Evolutionary conservation across 2,113 vertebrate genomes (phyloP), one percentile per base, ranked within the genome.

Genomic region (Rhegmatorhina hoffmannsi): DNA sequence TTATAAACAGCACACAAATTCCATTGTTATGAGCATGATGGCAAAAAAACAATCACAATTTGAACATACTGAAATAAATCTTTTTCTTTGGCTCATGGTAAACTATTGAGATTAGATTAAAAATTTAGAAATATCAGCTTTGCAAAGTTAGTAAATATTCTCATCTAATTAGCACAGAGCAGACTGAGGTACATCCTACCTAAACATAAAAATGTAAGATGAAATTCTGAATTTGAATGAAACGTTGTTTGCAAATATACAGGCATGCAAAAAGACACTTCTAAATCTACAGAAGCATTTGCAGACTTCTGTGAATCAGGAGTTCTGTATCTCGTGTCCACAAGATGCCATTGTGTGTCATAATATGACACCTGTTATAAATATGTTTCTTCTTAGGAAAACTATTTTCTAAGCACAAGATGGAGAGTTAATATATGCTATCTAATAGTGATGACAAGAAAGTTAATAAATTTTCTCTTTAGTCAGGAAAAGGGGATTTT

Each of bases 321-420:
- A 78, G 16, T 31, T 83, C 49, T 56, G 31, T 49, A 44, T n/a
- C 31, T 56, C 12, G 6, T n/a, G 17, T 72, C 40, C 23, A 52
- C 21, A 53, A 33, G 23, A 63, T 66, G 34, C 21, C 26, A 36
- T 64, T 87, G 68, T 63, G 7, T 64, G 38, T 89, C 29, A 6
- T 49, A 47, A 25, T 13, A 13, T 5, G 56, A 9, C 12, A 47
- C 2, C 9, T 3, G 0, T 26, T 43, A 59, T 2, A 67, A 25
- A 23, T 5, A 59, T 3, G 1, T 53, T 80, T 20, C 29, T 40
- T 50, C 33, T 70, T 17, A 20, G 25, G 17, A 89, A 72, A 86
- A 44, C 9, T 58, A 5, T n/a, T 13, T 33, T 67, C 17, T 63
- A 67, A 43, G 17, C 33, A 29, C 19, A 17, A 56, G 17, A 36